A percentile compares a stretch with the other conserved stretches of the same genome.
Evolutionary conservation across 2,888 invertebrate species (phyloP).

Genomic region (Lamellibrachia satsuma): DNA sequence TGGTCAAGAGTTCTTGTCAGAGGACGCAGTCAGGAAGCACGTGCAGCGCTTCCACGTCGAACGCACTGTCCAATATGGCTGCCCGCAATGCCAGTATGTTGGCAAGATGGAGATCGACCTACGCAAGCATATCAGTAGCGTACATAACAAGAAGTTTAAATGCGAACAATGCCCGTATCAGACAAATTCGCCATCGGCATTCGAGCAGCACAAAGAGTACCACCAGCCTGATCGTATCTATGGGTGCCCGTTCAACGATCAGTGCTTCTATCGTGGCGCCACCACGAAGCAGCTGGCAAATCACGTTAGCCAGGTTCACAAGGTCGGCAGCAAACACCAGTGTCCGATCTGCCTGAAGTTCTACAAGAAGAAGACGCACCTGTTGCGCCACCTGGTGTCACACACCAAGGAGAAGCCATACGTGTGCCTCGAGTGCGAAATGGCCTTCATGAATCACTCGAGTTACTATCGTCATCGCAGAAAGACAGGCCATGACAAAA

Average conservation of each 20-base stretch:
- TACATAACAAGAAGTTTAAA: constrained; percentile 36
- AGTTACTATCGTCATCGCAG: constrained; percentile 40
- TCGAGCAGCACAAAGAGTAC: constrained; percentile 35
- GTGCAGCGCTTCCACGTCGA: constrained; percentile 32
- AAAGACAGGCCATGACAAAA: constrained; percentile 37
- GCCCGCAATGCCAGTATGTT: constrained; percentile 35
- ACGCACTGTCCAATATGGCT: constrained; percentile 18
- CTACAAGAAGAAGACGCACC: constrained; percentile 41
- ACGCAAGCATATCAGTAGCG: constrained; percentile 35
- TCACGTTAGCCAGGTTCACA: constrained; percentile 36
- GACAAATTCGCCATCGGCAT: constrained; percentile 32
- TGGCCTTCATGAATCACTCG: constrained; percentile 35
- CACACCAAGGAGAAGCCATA: constrained; percentile 40
- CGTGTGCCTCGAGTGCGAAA: constrained; percentile 37
- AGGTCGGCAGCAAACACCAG: constrained; percentile 34
- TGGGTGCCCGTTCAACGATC: constrained; percentile 26
- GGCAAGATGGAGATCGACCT: constrained; percentile 35
- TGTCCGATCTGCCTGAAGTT: constrained; percentile 38
- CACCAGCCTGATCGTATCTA: constrained; percentile 34
- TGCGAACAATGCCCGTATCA: constrained; percentile 35
- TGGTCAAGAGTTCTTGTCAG: constrained; percentile 30
- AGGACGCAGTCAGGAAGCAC: constrained; percentile 38
- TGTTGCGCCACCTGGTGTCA: constrained; percentile 39
- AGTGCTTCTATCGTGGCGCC: constrained; percentile 35
- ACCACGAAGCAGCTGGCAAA: constrained; percentile 31